These are phyloP conservation scores for Heliconius cydno DNA, from an alignment of 2,888 invertebrate species.

Conservation along the genomic window DNA sequence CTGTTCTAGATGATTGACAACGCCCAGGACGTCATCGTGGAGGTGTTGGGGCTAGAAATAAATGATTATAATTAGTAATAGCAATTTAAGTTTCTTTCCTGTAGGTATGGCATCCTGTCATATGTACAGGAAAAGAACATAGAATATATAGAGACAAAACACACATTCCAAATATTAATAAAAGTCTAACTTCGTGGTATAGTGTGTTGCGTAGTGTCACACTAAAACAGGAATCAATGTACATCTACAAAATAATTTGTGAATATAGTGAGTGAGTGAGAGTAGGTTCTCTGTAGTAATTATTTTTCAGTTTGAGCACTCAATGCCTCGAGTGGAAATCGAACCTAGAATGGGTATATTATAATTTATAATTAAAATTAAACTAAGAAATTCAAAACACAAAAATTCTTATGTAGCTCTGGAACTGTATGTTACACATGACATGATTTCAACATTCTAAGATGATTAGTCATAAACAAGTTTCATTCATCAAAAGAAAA, in stretches of 20 bases:
- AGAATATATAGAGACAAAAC: too few relatives aligned
- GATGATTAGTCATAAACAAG: not conserved
- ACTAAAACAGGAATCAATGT: too few relatives aligned
- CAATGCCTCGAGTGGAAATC: not conserved
- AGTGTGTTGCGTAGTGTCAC: too few relatives aligned
- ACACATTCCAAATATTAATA: too few relatives aligned
- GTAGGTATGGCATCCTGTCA: too few relatives aligned
- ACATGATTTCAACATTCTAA: not conserved
- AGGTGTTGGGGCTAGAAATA: constrained; percentile 70
- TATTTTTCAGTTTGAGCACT: too few relatives aligned
- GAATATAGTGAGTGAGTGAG: too few relatives aligned
- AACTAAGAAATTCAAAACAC: not conserved
- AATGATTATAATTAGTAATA: not conserved
- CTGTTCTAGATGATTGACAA: constrained; percentile 96
- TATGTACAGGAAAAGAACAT: too few relatives aligned
- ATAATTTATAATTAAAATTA: not conserved
- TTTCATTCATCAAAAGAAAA: not conserved
- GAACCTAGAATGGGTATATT: not conserved
- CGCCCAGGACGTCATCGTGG: constrained; percentile 94
- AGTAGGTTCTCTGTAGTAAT: too few relatives aligned
- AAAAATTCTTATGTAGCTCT: not conserved
- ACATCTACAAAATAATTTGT: too few relatives aligned
- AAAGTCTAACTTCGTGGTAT: too few relatives aligned
- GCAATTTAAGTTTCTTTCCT: too few relatives aligned
- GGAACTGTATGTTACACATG: not conserved